These are phyloP conservation scores for Micrasema minimum DNA, from an alignment of 1,140 invertebrate species.

Conservation along the genomic window DNA sequence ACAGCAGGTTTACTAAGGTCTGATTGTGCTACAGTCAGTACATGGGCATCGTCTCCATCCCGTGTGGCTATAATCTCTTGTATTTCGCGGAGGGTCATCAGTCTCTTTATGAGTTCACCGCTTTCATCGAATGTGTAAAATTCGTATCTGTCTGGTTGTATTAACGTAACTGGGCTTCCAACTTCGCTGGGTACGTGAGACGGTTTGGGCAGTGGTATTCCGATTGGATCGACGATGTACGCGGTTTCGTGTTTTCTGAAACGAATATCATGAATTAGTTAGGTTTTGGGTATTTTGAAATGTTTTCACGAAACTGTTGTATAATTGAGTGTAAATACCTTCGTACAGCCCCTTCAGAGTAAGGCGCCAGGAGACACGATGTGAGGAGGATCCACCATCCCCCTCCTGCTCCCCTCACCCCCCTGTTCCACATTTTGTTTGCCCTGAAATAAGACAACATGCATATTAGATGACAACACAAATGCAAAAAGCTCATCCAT, in stretches of 20 bases:
- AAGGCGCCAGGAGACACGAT: slow-evolving; percentile 11
- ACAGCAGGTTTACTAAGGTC: slow-evolving; percentile 61
- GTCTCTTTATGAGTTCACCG: slow-evolving; percentile 80
- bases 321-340: neutral
- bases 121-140: slow-evolving; percentile 86
- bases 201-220: slow-evolving; percentile 70
- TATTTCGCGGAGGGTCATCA: slow-evolving; percentile 86
- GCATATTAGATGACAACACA: neutral
- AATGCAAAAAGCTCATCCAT: too few species aligned
- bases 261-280: slow-evolving; percentile 40
- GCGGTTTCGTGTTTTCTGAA: slow-evolving; percentile 62
- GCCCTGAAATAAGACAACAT: slow-evolving; percentile 29
- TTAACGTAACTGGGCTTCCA: slow-evolving; percentile 79
- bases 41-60: slow-evolving; percentile 70
- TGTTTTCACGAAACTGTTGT: neutral
- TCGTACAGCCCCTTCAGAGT: slow-evolving; percentile 9
- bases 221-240: slow-evolving; percentile 71
- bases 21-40: slow-evolving; percentile 66
- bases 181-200: slow-evolving; percentile 66
- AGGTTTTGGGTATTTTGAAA: too few species aligned
- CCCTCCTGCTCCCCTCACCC: slow-evolving; percentile 7
- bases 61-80: slow-evolving; percentile 84
- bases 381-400: slow-evolving; percentile 17
- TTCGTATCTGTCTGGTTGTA: slow-evolving; percentile 83
- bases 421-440: slow-evolving; percentile 32